Percentiles rank a stretch among this genome's conserved stretches.
Evolutionary conservation across 2,113 vertebrate genomes (phyloP).

Genomic region (Amphiprion ocellaris): DNA sequence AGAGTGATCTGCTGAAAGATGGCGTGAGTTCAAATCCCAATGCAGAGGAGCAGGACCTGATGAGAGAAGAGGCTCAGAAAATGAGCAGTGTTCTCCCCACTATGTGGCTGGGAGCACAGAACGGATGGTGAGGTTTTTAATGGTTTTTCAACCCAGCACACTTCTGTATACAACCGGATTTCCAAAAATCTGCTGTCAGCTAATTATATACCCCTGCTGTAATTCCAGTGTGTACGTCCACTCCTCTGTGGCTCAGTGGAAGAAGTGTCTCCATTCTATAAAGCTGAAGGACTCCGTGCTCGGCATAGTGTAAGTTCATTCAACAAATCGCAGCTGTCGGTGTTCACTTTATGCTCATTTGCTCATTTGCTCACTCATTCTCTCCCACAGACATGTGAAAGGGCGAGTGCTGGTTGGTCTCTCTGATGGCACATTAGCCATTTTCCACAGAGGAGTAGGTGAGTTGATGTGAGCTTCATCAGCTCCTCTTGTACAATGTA

Average conservation of each 20-base stretch:
- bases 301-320: conserved; percentile 94
- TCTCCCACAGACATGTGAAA: conserved; percentile 92
- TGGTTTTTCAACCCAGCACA: not conserved
- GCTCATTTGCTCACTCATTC: not conserved
- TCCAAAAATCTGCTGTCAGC: not conserved
- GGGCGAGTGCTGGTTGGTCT: conserved; percentile 96
- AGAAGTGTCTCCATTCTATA: conserved; percentile 97
- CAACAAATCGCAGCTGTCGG: not conserved
- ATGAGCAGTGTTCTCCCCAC: conserved; percentile 98
- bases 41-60: conserved; percentile 92
- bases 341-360: not conserved
- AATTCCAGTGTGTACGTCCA: conserved; percentile 95
- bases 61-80: conserved; percentile 96
- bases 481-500: not conserved
- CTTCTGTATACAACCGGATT: not conserved
- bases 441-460: conserved; percentile 97
- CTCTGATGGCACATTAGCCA: conserved; percentile 95
- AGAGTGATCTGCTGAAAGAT: conserved; percentile 91
- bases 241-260: conserved; percentile 98
- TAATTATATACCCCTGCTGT: not conserved
- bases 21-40: conserved; percentile 86
- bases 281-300: conserved; percentile 98
- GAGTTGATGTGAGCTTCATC: conserved; percentile 61
- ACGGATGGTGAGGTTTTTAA: conserved; percentile 90
- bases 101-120: conserved; percentile 98